Evolutionary conservation across 2,113 vertebrate genomes (phyloP).

Genomic region (Istiophorus platypterus): DNA sequence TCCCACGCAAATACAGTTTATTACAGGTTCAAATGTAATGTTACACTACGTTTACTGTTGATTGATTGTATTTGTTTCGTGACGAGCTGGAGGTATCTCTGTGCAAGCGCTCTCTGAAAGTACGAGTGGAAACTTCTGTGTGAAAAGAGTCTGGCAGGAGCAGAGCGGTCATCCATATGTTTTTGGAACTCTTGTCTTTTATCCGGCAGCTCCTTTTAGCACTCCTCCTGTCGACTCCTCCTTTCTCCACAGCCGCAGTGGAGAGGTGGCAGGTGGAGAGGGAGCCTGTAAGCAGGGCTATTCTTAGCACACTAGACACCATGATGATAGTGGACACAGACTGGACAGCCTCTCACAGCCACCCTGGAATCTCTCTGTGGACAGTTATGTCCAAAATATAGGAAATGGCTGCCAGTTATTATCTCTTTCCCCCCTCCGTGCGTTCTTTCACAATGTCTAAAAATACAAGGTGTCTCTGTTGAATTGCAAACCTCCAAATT

Average conservation of each 20-base stretch:
- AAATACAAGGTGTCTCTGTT: conserved; percentile 10
- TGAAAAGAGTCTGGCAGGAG: background rate
- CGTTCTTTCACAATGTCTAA: conserved; percentile 11
- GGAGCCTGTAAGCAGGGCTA: conserved; percentile 39
- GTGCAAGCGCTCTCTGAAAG: background rate
- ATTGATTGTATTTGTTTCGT: conserved; percentile 5
- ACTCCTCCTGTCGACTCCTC: conserved; percentile 4
- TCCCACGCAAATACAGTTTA: background rate
- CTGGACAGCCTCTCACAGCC: conserved; percentile 54
- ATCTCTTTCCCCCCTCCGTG: conserved; percentile 33
- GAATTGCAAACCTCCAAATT: background rate
- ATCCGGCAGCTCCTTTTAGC: conserved; percentile 15
- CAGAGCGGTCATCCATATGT: background rate
- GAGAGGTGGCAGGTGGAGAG: conserved; percentile 54
- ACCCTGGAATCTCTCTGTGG: conserved; percentile 58
- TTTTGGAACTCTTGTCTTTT: conserved; percentile 14
- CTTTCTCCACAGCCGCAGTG: conserved; percentile 15
- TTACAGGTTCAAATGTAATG: background rate
- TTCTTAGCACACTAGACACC: conserved; percentile 64
- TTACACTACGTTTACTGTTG: background rate
- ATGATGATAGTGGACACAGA: conserved; percentile 53
- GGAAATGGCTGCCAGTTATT: conserved; percentile 49
- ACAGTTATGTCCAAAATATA: conserved; percentile 54
- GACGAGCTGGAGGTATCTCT: background rate
- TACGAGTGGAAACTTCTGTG: background rate